Conservation (phyloP, 1,140 invertebrate species). For the Brachionus calyciflorus region DNA sequence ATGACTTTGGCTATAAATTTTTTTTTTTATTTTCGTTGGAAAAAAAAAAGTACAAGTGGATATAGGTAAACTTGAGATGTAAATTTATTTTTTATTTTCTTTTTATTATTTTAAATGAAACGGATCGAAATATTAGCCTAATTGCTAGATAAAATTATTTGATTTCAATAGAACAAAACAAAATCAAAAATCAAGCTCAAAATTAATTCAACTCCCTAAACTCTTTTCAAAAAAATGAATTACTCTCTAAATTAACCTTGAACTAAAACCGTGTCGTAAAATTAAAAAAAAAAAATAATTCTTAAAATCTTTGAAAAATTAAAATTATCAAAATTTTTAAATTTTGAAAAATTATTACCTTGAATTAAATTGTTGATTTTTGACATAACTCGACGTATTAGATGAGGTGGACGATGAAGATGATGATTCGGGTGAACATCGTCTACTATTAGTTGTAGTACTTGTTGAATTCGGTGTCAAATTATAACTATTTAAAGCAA, state of each 20-base stretch:
- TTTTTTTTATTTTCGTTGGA: not conserved
- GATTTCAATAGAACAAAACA: not conserved
- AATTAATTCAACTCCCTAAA: no score
- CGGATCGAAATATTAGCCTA: conserved; percentile 31
- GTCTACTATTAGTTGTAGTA: not conserved
- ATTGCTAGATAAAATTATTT: conserved; percentile 19
- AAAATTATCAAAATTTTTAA: not conserved
- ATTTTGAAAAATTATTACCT: not conserved
- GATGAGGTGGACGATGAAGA: not conserved
- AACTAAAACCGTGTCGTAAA: no score
- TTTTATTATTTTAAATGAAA: conserved; percentile 37
- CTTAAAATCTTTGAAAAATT: not conserved
- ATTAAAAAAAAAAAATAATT: not conserved
- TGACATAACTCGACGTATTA: not conserved
- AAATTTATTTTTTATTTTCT: not conserved
- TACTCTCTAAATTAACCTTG: no score
- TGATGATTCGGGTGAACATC: conserved; percentile 5
- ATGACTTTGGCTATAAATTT: conserved; percentile 33
- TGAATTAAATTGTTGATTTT: conserved; percentile 4
- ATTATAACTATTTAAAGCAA: not conserved
- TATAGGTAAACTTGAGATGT: no score
- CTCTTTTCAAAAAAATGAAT: no score
- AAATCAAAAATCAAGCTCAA: no score
- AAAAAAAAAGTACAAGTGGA: no score
- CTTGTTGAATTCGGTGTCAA: not conserved